Conservation (phyloP, 2,113 vertebrate species). For the Carollia perspicillata region DNA sequence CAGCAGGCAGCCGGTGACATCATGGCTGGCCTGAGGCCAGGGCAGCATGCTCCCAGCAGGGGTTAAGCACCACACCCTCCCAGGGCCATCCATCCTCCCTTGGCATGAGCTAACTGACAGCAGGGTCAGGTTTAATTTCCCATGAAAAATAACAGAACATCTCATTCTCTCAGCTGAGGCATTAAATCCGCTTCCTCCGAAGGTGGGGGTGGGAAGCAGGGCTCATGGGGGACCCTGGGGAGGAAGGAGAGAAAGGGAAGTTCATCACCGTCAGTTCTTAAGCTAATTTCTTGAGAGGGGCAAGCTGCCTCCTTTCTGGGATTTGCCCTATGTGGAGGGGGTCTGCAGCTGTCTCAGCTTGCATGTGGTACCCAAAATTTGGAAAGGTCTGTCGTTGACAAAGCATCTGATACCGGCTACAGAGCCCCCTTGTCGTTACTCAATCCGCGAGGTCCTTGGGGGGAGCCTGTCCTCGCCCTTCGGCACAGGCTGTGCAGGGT, state of each 20-base stretch:
- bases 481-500: neutral
- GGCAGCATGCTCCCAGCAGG: neutral
- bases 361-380: neutral
- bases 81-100: conserved; percentile 50
- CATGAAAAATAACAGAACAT: conserved; percentile 74
- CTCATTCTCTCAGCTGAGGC: conserved; percentile 64
- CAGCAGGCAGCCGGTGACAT: conserved; percentile 36
- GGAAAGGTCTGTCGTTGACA: neutral
- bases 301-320: neutral
- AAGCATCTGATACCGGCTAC: neutral
- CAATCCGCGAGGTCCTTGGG: neutral
- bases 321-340: neutral
- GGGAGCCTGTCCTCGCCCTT: neutral
- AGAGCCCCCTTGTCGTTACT: neutral
- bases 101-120: conserved; percentile 60
- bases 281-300: neutral
- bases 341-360: neutral
- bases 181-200: conserved; percentile 57
- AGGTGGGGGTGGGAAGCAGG: conserved; percentile 16
- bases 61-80: conserved; percentile 11
- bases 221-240: neutral
- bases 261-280: neutral
- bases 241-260: neutral
- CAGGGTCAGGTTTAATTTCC: conserved; percentile 67
- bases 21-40: conserved; percentile 58